Base-by-base conservation (phyloP, 2,113 vertebrate species). In the Pangasianodon gigas region DNA sequence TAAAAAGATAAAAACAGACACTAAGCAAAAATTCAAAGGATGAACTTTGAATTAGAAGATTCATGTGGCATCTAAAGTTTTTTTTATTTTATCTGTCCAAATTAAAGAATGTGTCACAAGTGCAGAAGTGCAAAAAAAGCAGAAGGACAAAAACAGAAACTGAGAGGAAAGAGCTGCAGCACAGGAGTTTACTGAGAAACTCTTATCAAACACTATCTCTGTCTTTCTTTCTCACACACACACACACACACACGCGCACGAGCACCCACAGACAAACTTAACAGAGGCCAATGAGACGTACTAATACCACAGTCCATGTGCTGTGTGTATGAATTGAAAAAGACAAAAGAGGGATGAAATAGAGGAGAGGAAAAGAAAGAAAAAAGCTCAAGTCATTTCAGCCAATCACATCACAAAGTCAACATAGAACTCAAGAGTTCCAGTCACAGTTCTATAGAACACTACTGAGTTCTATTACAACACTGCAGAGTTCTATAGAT, bases 151-250 rank as follows among this genome's bases (percentile, higher is more conserved):
- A 19, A 84, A 13, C 19, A 89, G 44, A 87, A 90, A 88, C 75
- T 37, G 56, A n/a, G 52, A 54, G 51, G 51, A 62, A 52, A 79
- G 46, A 81, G 52, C 9, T 37, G 51, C 19, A 18, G 46, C 51
- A 56, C 67, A 85, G 71, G 18, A 46, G 85, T 24, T 79, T 77
- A 58, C 83, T 0, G 32, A 79, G 84, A 91, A 89, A 77, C 16
- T 6, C 56, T 91, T 87, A 91, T 91, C 90, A 75, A 83, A 89
- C 90, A 89, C 90, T 26, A 89, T 89, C 90, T 91, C 52, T 58
- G n/a, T 21, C 21, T 87, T 41, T 75, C 41, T 14, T 10, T 4
- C 58, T 24, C 54, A 84, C 52, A 58, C 16, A 75, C 79, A 75
- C 52, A 71, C 85, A 24, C 51, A 84, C 46, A 24, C 89, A 65